Evolutionary conservation across 2,888 invertebrate species (phyloP).

Genomic region (Mamestra brassicae): DNA sequence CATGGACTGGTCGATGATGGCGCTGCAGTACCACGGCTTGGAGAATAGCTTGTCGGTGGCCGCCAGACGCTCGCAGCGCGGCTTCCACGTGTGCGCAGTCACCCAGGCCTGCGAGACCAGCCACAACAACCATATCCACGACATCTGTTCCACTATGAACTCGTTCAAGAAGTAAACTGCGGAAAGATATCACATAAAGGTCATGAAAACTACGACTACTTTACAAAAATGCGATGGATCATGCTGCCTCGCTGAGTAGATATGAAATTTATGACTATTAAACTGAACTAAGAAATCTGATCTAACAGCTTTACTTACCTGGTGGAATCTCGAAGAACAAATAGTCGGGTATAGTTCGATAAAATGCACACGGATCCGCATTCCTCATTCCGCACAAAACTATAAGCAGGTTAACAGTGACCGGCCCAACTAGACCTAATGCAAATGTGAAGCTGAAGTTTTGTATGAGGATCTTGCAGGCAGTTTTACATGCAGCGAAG

Average conservation of each 20-base stretch:
- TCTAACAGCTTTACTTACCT: conserved; percentile 71
- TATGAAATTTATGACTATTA: not conserved
- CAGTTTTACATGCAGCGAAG: conserved; percentile 94
- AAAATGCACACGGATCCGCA: conserved; percentile 93
- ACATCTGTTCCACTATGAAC: conserved; percentile 91
- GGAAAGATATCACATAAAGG: conserved; percentile 41
- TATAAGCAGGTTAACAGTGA: conserved; percentile 93
- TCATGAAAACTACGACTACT: not conserved
- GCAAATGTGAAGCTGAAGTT: conserved; percentile 96
- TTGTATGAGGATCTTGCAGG: conserved; percentile 97
- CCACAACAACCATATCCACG: conserved; percentile 96
- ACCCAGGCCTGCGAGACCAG: conserved; percentile 96
- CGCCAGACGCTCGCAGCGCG: conserved; percentile 95
- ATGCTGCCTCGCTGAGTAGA: not conserved
- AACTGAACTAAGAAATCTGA: not conserved
- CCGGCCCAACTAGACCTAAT: conserved; percentile 94
- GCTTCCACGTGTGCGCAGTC: conserved; percentile 96
- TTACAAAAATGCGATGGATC: not conserved
- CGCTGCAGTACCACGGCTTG: conserved; percentile 95
- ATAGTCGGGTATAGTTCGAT: conserved; percentile 94
- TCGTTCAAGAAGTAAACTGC: conserved; percentile 87
- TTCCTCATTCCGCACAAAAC: conserved; percentile 92
- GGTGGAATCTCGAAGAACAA: conserved; percentile 96
- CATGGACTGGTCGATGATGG: conserved; percentile 96
- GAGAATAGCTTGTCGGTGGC: conserved; percentile 96